Evolutionary conservation across 2,797 vertebrate species (phyloP).

Genomic region (Peromyscus nudipes): DNA sequence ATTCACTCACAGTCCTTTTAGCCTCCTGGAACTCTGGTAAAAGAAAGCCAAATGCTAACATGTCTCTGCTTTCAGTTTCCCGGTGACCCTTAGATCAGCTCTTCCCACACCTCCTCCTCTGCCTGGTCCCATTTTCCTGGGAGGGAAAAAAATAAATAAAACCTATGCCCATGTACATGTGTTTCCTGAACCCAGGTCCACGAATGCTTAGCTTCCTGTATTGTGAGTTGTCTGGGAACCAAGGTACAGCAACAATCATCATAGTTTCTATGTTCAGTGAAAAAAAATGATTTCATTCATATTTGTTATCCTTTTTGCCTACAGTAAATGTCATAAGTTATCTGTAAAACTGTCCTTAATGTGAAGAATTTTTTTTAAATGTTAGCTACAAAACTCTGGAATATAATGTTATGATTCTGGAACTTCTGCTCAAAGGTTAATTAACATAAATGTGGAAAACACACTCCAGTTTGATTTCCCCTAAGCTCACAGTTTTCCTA

Average conservation of each 20-base stretch:
- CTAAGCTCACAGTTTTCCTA: background rate
- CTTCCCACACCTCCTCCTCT: constrained; percentile 81
- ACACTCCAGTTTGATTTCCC: background rate
- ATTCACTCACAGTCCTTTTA: constrained; percentile 57
- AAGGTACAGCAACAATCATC: constrained; percentile 64
- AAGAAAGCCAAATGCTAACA: constrained; percentile 72
- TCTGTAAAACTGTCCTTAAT: constrained; percentile 70
- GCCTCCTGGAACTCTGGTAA: constrained; percentile 70
- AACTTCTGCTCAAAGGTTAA: constrained; percentile 36
- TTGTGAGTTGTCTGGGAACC: constrained; percentile 83
- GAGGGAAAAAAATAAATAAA: background rate
- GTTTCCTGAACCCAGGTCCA: constrained; percentile 64
- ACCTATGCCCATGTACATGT: constrained; percentile 56
- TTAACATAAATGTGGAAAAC: constrained; percentile 28
- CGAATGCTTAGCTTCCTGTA: constrained; percentile 70
- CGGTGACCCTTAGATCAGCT: constrained; percentile 79
- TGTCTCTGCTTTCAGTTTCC: constrained; percentile 79
- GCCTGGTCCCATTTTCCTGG: constrained; percentile 77
- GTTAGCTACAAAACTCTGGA: constrained; percentile 80
- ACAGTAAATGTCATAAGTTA: constrained; percentile 74
- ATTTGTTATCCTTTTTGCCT: constrained; percentile 72
- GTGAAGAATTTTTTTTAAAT: constrained; percentile 80
- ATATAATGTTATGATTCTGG: constrained; percentile 60
- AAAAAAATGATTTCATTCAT: constrained; percentile 74
- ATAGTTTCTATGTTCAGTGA: constrained; percentile 73